Base-by-base conservation (phyloP, 2,113 vertebrate genomes). In the Bucco capensis region DNA sequence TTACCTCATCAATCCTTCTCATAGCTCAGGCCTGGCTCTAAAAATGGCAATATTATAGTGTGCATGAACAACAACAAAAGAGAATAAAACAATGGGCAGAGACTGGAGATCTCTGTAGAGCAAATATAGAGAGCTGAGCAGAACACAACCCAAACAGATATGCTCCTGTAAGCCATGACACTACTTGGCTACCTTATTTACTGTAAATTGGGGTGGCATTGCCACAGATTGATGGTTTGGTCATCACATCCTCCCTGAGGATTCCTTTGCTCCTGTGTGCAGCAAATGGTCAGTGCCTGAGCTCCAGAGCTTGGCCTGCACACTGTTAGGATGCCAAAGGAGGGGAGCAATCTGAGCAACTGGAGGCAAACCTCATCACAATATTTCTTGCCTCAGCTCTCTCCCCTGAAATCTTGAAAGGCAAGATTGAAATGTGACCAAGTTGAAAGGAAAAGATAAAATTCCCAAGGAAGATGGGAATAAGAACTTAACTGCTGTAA, bases 401-500 rank as follows among this genome's bases (percentile, higher is more conserved):
- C 75, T 70, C 90, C 14, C 21, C 11, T 35, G 13, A 66, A 89
- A 88, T 50, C 21, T 35, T 60, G 42, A 77, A 91, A 95, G 78
- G 44, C 13, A 69, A 69, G 37, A 78, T 76, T 90, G 81, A 92
- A 92, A 58, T 46, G 35, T 12, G 83, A 64, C 1, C 25, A 37
- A 91, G 17, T 44, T 71, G 44, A 3, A 37, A 66, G 65, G 49
- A 25, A 74, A 27, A 44, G 35, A 81, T 75, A 78, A 85, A 83
- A 69, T 70, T 82, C 90, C 56, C 92, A 93, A 91, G 82, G 54
- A 92, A 93, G 44, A 88, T 78, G 77, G 71, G 60, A 83, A 81
- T 94, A 95, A 61, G 58, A 88, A 75, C 16, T 92, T 95, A 94
- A 96, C 91, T 62, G 69, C 66, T 93, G 71, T 89, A 89, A 83